Evolutionary conservation across 1,140 invertebrate genomes (phyloP).

Genomic region (Drosophila miranda): DNA sequence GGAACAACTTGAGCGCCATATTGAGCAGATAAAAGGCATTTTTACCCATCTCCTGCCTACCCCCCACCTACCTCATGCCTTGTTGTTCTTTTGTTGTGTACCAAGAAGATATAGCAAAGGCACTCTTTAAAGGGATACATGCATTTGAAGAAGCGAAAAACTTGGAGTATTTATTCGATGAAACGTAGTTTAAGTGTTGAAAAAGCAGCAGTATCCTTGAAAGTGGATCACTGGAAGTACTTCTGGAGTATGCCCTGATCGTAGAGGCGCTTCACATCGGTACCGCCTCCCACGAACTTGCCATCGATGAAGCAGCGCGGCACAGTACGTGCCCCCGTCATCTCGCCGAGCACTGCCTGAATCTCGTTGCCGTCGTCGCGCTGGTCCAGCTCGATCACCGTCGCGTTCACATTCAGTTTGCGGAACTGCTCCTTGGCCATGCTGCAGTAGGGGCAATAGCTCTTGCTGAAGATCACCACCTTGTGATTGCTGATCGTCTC

Average conservation of each 20-base stretch:
- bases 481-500: constrained; percentile 87
- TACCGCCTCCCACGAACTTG: constrained; percentile 95
- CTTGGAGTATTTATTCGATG: not conserved
- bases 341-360: constrained; percentile 89
- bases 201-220: no score
- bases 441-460: constrained; percentile 93
- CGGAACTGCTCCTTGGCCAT: constrained; percentile 91
- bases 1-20: constrained; percentile 32
- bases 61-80: constrained; percentile 3
- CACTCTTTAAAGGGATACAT: not conserved
- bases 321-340: constrained; percentile 93
- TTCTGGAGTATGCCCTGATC: constrained; percentile 86
- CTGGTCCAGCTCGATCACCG: constrained; percentile 91
- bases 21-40: constrained; percentile 51
- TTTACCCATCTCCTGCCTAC: not conserved
- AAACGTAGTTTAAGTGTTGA: not conserved
- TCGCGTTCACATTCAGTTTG: constrained; percentile 87
- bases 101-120: no score
- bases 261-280: constrained; percentile 90
- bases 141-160: not conserved
- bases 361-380: constrained; percentile 89
- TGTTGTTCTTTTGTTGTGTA: not conserved
- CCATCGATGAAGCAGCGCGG: constrained; percentile 96
- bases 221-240: constrained; percentile 51
- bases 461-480: constrained; percentile 95